Conservation (phyloP, 2,888 invertebrate species). For the Cerceris ruficornis region DNA sequence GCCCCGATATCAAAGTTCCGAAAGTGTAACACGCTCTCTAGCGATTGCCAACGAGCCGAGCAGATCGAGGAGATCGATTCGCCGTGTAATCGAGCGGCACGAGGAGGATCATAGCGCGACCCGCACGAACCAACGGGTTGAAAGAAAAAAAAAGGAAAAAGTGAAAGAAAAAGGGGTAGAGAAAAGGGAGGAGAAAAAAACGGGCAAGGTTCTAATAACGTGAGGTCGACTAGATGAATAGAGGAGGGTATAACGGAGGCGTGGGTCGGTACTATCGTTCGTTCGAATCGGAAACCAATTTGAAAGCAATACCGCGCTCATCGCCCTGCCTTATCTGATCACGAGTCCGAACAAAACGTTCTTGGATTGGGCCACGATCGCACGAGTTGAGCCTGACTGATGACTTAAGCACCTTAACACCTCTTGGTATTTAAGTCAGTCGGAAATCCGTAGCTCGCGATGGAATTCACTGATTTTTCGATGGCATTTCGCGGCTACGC, state of each 20-base stretch:
- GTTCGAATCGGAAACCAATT: conserved; percentile 80
- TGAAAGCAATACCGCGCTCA: conserved; percentile 79
- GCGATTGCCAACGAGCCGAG: conserved; percentile 33
- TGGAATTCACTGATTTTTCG: conserved; percentile 17
- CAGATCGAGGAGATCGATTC: conserved; percentile 57
- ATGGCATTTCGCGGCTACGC: not conserved
- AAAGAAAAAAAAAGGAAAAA: conserved; percentile 11
- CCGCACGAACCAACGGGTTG: conserved; percentile 35
- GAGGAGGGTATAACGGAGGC: conserved; percentile 52
- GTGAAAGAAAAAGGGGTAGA: not conserved
- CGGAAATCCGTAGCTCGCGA: conserved; percentile 17
- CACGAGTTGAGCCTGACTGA: conserved; percentile 50
- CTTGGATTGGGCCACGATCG: conserved; percentile 65
- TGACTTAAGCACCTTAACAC: conserved; percentile 65
- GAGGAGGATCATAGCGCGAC: conserved; percentile 47
- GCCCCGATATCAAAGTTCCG: conserved; percentile 39
- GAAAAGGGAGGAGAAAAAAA: conserved; percentile 22
- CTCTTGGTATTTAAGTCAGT: conserved; percentile 62
- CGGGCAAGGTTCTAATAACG: conserved; percentile 62
- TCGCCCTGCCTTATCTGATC: conserved; percentile 76
- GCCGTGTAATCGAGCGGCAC: conserved; percentile 58
- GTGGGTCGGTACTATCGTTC: conserved; percentile 70
- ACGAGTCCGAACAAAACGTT: conserved; percentile 68
- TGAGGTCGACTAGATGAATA: conserved; percentile 61
- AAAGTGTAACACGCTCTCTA: conserved; percentile 24